Percentiles rank a stretch among this genome's conserved stretches.
Conservation (phyloP, 2,888 invertebrate genomes). For the Tiliacea aurago region DNA sequence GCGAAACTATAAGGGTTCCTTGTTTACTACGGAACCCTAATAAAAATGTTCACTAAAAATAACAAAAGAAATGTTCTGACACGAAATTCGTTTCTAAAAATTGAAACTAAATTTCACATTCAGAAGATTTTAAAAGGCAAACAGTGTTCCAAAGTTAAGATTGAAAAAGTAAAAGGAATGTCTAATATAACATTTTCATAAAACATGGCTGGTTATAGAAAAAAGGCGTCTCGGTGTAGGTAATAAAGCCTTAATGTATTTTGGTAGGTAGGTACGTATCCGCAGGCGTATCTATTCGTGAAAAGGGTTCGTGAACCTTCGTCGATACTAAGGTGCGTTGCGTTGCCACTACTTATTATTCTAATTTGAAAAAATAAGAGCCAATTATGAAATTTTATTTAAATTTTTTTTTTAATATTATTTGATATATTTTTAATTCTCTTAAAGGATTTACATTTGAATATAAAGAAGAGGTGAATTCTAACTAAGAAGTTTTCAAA, state of each 20-base stretch:
- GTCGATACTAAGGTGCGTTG: slow-evolving; percentile 41
- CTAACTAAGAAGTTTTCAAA: background rate
- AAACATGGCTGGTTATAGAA: slow-evolving; percentile 49
- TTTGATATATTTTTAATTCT: background rate
- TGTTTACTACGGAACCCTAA: no score
- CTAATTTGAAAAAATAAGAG: background rate
- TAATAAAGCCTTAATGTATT: slow-evolving; percentile 70
- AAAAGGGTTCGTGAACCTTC: slow-evolving; percentile 68
- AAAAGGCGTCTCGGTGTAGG: slow-evolving; percentile 57
- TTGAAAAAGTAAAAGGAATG: slow-evolving; percentile 36
- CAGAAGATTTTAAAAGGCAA: slow-evolving; percentile 50
- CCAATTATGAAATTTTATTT: background rate
- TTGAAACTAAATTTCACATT: slow-evolving; percentile 28
- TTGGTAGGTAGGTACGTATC: slow-evolving; percentile 54
- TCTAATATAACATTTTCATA: slow-evolving; percentile 42
- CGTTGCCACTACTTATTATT: slow-evolving; percentile 24
- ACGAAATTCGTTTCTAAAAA: slow-evolving; percentile 34
- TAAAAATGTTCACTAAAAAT: slow-evolving; percentile 10
- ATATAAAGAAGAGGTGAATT: background rate
- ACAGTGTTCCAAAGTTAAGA: slow-evolving; percentile 46
- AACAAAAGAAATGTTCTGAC: background rate
- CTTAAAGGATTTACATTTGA: background rate
- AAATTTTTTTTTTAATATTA: no score
- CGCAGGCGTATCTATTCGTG: slow-evolving; percentile 66
- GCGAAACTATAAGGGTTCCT: no score